Evolutionary conservation across 2,797 vertebrate genomes (phyloP), one percentile per base, ranked within the genome.

Genomic region (Brachymystax lenok): DNA sequence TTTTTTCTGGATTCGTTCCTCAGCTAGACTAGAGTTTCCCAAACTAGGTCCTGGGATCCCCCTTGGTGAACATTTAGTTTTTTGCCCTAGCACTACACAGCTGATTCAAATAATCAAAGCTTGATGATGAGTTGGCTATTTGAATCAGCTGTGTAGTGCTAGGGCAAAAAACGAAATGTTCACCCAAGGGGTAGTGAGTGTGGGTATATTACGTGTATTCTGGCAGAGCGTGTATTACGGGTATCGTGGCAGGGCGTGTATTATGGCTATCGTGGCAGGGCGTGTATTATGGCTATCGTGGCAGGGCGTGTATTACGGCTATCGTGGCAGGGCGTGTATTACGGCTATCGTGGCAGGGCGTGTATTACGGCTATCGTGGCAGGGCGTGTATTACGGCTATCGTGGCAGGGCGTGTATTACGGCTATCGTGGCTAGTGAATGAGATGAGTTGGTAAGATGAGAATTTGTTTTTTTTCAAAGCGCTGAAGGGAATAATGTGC

Each of bases 401-500:
- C 30, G 30, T 33, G 30, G 30, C 30, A 6, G 59, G 10, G 3
- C 3, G 21, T 10, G 3, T 63, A 27, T 63, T 21, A 86, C 69
- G 73, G 73, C 76, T 78, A 61, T 64, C 13, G 10, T 12, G 61
- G 8, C 3, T 21, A 19, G 35, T 84, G 72, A 75, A 69, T 46
- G 80, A 80, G 85, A 89, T 82, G 87, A 89, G 81, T 10, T 46
- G 40, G 40, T 46, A 46, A 46, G 10, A 46, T 80, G 77, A 89
- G 85, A 52, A 46, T 12, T 40, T 0, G 40, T 46, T 63, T 82
- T 88, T 88, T 83, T 83, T 90, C 80, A 86, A 87, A 87, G 83
- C 87, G 81, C 86, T 78, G 71, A 80, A 82, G 82, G 85, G 83
- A 89, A 86, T 89, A 79, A 88, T 86, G 86, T 83, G 81, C 82